A percentile compares a stretch with the other conserved stretches of the same genome.
Conservation (phyloP, 2,888 invertebrate genomes). For the Tetanocera ferruginea region DNA sequence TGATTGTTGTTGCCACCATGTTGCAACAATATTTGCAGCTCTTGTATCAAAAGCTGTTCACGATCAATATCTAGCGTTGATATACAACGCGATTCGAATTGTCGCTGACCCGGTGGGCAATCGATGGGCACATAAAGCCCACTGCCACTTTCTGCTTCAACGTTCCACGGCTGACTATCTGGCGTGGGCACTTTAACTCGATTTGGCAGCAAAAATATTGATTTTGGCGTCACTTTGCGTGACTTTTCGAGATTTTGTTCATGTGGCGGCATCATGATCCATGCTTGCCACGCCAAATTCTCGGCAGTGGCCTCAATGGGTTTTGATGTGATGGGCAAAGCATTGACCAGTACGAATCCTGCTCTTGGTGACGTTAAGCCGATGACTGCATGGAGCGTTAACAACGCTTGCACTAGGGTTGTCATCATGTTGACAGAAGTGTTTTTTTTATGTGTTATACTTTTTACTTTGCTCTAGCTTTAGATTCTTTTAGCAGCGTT, state of each 20-base stretch:
- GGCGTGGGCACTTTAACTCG: constrained; percentile 49
- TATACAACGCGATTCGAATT: constrained; percentile 65
- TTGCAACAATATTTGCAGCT: constrained; percentile 50
- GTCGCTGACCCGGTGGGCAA: constrained; percentile 65
- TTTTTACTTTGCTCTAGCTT: too few relatives aligned
- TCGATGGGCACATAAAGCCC: constrained; percentile 43
- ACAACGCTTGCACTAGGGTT: constrained; percentile 17
- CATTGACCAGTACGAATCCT: constrained; percentile 16
- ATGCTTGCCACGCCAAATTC: constrained; percentile 68
- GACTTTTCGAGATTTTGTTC: constrained; percentile 62
- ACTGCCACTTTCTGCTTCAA: constrained; percentile 12
- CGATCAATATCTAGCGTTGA: constrained; percentile 63
- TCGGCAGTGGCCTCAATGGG: constrained; percentile 69
- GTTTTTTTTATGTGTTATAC: too few relatives aligned
- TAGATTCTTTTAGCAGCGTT: too few relatives aligned
- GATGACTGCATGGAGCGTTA: neutral
- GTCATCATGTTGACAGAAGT: neutral
- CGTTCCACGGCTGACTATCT: constrained; percentile 50
- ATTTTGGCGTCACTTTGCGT: constrained; percentile 69
- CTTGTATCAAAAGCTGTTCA: constrained; percentile 56
- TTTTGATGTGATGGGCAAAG: constrained; percentile 69
- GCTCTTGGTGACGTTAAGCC: neutral
- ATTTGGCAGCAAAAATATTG: constrained; percentile 67
- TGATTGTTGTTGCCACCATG: constrained; percentile 13
- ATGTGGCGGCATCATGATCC: constrained; percentile 65